These are phyloP conservation scores for Drosophila cognata DNA, from an alignment of 2,888 invertebrate genomes.

Conservation along the genomic window DNA sequence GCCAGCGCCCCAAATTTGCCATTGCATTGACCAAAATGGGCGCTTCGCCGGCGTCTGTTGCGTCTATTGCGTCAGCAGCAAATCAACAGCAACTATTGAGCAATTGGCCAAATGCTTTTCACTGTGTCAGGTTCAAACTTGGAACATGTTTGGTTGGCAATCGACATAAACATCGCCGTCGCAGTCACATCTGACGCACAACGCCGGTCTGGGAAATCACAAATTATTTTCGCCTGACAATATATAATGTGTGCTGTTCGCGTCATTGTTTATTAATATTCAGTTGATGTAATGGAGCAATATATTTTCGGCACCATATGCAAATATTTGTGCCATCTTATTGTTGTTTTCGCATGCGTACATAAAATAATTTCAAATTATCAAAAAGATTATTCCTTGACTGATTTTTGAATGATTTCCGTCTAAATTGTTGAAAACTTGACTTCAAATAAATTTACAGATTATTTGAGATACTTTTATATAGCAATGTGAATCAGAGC, in stretches of 20 bases:
- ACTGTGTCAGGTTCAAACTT: conserved; percentile 75
- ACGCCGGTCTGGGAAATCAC: conserved; percentile 24
- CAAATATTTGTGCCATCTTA: conserved; percentile 30
- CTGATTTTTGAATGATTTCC: conserved; percentile 8
- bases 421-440: background rate
- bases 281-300: conserved; percentile 71
- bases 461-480: background rate
- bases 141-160: conserved; percentile 42
- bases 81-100: conserved; percentile 57
- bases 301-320: conserved; percentile 37
- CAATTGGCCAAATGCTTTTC: conserved; percentile 72
- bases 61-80: conserved; percentile 68
- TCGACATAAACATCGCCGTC: background rate
- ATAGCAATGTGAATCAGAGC: background rate
- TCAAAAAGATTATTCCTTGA: conserved; percentile 2
- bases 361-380: conserved; percentile 12
- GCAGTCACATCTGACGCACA: conserved; percentile 52
- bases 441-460: background rate
- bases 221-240: conserved; percentile 39
- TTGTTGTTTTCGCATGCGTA: conserved; percentile 11
- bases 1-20: conserved; percentile 73
- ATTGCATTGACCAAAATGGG: conserved; percentile 74
- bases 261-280: conserved; percentile 78
- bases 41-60: conserved; percentile 54
- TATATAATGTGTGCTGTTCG: conserved; percentile 36